Base-by-base conservation (phyloP, 2,113 vertebrate genomes). In the Nanger granti region DNA sequence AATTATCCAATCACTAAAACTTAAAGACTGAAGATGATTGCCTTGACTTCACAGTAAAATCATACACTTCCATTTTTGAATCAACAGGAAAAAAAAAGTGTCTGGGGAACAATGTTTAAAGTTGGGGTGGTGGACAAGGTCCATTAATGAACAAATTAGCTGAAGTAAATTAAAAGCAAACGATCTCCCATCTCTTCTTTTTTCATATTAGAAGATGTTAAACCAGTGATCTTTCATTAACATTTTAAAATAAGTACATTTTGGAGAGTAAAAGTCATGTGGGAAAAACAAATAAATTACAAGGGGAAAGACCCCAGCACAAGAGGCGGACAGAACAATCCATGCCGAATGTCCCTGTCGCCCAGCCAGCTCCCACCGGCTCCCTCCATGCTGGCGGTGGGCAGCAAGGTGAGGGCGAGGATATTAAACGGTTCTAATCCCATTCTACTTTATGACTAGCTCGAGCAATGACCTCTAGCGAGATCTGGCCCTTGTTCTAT, bases 391-490 rank as follows among this genome's bases (percentile, higher is more conserved):
- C 97, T 89, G 79, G 95, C 28, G 94, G 91, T 96, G 91, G 59
- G 96, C 94, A 92, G 95, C 93, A 95, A 97, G 98, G 96, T 98
- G 98, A 99, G 91, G 98, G 98, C 88, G 98, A 94, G 97, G 98
- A 97, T 98, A 98, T 89, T 85, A 98, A 98, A 94, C 4, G 62
- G 97, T 97, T 98, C 98, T 99, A 99, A 99, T 99, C 99, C 98
- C 94, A 95, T 98, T 98, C 98, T 98, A 97, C 99, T 99, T 99
- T 99, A 99, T 98, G 99, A 99, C 98, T 98, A 98, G 99, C 99
- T 99, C 96, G 97, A 98, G 98, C 98, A 99, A 99, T 99, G 99
- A 99, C 99, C 99, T 99, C 99, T 99, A 99, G 99, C 98, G 98
- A 99, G 99, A 98, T 99, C 99, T 97, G 98, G 99, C 99, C 98